Evolutionary conservation across 2,113 vertebrate species (phyloP), one percentile per base, ranked within the genome.

Genomic region (Chionodraco myersi): DNA sequence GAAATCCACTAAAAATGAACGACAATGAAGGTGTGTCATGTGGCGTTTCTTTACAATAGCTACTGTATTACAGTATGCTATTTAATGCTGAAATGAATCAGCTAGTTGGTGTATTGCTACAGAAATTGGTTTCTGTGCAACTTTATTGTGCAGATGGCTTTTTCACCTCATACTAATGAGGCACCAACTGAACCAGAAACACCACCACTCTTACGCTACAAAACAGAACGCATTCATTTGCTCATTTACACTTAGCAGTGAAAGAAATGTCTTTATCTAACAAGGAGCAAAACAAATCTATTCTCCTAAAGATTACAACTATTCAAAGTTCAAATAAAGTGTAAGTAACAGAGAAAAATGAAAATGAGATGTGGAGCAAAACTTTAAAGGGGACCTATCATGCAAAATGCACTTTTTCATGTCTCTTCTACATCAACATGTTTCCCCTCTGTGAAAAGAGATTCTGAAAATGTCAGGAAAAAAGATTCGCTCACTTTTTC

Each of bases 111-210:
- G 23, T 72, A 56, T 56, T 76, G 52, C 83, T 85, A 58, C 73
- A 86, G 61, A 56, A 83, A 79, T 77, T 61, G 70, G 74, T 83
- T 58, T 48, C 65, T 80, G 53, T 72, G 21, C 47, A n/a, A 47
- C 34, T 79, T 47, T 13, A 79, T 57, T 66, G 78, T 88, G 80
- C 77, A 84, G 79, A 83, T 64, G 68, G 71, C 66, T 72, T 83
- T 85, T 89, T 80, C 89, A 88, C 81, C 91, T 89, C 84, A 88
- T 79, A 82, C 73, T 88, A 91, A 91, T 87, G 91, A 92, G 85
- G 85, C 82, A n/a, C 62, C 75, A 72, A 53, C 85, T 56, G 23
- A 66, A 74, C 80, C 79, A 82, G 51, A 57, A 69, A 77, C 51
- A 78, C 54, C 76, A 68, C 75, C 68, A 34, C 54, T 71, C 26